phyloP scores from a whole-genome alignment of 2,797 vertebrate species.

The Hydrophis major region DNA sequence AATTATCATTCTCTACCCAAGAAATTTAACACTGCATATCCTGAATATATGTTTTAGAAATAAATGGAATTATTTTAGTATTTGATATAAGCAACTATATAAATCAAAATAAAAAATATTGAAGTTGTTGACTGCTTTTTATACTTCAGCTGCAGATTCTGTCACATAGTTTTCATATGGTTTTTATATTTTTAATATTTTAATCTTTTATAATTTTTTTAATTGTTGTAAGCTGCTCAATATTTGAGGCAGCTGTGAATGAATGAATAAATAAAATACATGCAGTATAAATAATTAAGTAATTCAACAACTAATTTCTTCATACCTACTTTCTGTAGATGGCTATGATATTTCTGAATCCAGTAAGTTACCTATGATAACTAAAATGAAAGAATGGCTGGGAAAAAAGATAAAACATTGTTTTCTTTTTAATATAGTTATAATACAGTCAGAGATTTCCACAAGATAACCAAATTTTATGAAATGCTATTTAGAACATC shows the following conservation, averaged over 20 bases:
- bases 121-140: not conserved
- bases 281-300: not conserved
- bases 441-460: not conserved
- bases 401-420: not conserved
- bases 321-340: not conserved
- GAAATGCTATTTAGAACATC: not conserved
- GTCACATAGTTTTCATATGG: not conserved
- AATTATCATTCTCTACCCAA: not conserved
- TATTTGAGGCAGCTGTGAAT: not conserved
- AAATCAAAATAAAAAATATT: not conserved
- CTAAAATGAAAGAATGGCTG: not conserved
- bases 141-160: not conserved
- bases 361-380: not conserved
- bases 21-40: not conserved
- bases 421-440: not conserved
- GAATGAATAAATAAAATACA: not conserved
- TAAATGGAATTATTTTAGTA: not conserved
- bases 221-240: not conserved
- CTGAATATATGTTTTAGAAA: not conserved
- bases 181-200: not conserved
- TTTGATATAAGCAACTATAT: not conserved
- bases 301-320: not conserved
- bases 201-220: not conserved
- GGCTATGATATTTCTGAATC: not conserved
- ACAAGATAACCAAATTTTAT: not conserved